Base-by-base conservation (phyloP, 2,888 invertebrate species). In the Lobophora halterata region DNA sequence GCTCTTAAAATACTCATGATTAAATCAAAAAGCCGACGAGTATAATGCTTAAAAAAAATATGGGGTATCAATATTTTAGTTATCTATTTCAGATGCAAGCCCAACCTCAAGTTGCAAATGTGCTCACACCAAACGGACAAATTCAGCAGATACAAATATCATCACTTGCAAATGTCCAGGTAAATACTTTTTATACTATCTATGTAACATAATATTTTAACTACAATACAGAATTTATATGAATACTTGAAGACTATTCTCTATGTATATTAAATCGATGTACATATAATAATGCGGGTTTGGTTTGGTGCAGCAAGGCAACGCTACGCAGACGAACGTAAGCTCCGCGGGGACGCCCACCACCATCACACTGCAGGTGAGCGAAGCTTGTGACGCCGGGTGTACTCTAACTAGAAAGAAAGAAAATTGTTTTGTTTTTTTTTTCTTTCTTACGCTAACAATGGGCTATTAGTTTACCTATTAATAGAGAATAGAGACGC, bases 71-170 rank as follows among this genome's bases (percentile, higher is more conserved):
- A 8, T 11, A 6, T 1, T 23, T 23, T 5, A 13, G 25, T 10
- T 14, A 29, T 37, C 39, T 17, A 6, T 9, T 44, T 61, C 55
- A 89, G 88, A 86, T 88, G 71, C 83, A 91, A 82, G 89, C 89
- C 18, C 90, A 91, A 50, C 92, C 91, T 0, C 92, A 93, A 73
- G 83, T 94, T 36, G 94, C 95, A 0, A 95, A 95, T 68, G 93
- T 95, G 16, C 89, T 96, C n/a, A 95, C 96, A 2, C 96, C 96
- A 0, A 93, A 92, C 31, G 96, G 96, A 0, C 96, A 96, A 67
- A 93, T 96, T 36, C 97, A 97, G 58, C 95, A 96, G 69, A 94
- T 97, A 18, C 96, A 97, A 76, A 91, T 96, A 43, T 91, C 94
- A 0, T 93, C 92, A 1, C 75, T 93, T 6, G 85, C 83, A 2